Conservation (phyloP, 2,888 invertebrate genomes). For the Spialia ferax region DNA sequence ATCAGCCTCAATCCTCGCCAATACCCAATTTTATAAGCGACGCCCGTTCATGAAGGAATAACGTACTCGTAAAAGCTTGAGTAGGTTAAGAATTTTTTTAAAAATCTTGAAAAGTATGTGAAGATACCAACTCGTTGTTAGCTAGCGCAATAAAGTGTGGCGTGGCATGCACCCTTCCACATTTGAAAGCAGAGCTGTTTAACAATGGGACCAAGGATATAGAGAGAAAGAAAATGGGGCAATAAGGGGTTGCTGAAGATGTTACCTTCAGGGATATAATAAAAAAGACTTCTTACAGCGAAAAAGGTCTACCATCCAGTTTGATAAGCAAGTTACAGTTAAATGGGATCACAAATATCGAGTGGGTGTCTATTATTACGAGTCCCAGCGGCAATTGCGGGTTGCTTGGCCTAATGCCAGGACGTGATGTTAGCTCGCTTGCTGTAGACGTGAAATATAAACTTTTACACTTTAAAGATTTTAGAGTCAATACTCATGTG, state of each 20-base stretch:
- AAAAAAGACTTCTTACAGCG: background rate
- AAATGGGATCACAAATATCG: background rate
- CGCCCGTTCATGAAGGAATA: too few species aligned
- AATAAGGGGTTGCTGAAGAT: background rate
- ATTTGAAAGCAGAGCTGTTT: too few species aligned
- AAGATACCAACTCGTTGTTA: too few species aligned
- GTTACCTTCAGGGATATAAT: background rate
- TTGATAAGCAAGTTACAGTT: background rate
- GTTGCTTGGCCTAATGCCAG: background rate
- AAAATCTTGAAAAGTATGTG: too few species aligned
- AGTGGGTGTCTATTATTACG: slow-evolving; percentile 9
- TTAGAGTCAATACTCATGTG: background rate
- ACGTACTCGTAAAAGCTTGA: too few species aligned
- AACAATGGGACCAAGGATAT: too few species aligned
- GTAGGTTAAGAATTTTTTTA: too few species aligned
- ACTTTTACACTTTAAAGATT: background rate
- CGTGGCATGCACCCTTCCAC: too few species aligned
- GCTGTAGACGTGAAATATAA: background rate
- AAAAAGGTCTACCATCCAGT: background rate
- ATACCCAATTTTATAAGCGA: too few species aligned
- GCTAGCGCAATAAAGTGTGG: too few species aligned
- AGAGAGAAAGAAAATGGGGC: too few species aligned
- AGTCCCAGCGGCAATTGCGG: background rate
- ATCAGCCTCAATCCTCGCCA: too few species aligned
- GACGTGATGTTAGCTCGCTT: background rate